Conservation (phyloP, 2,113 vertebrate species). For the Austrofundulus limnaeus region DNA sequence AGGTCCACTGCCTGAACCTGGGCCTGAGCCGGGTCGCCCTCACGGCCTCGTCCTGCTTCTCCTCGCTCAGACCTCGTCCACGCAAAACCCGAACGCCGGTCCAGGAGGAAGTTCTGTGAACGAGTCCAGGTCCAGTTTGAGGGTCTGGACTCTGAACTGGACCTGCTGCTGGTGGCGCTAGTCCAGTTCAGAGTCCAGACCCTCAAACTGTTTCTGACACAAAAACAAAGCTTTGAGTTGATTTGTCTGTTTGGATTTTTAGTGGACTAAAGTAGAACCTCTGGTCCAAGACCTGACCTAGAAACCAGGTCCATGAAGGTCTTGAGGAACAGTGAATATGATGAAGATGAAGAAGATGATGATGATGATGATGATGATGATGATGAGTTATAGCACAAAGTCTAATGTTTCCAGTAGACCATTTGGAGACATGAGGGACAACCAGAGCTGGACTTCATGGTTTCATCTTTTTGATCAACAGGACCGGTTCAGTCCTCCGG, state of each 20-base stretch:
- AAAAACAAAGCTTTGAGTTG: no score
- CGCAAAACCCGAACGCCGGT: conserved; percentile 51
- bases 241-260: no score
- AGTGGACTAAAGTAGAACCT: no score
- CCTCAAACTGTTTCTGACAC: background rate
- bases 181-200: background rate
- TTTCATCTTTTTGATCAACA: no score
- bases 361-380: no score
- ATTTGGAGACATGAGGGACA: no score
- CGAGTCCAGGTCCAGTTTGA: background rate
- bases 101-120: conserved; percentile 68
- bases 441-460: background rate
- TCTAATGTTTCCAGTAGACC: no score
- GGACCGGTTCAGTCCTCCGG: background rate
- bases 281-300: no score
- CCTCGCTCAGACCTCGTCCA: conserved; percentile 53
- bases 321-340: no score
- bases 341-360: no score
- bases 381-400: no score
- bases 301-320: no score
- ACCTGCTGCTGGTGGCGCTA: background rate
- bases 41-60: conserved; percentile 73
- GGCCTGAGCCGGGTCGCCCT: conserved; percentile 78
- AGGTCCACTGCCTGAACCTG: conserved; percentile 84
- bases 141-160: background rate